These are phyloP conservation scores for Caenorhabditis becei DNA, from an alignment of 2,888 invertebrate genomes.

Conservation along the genomic window DNA sequence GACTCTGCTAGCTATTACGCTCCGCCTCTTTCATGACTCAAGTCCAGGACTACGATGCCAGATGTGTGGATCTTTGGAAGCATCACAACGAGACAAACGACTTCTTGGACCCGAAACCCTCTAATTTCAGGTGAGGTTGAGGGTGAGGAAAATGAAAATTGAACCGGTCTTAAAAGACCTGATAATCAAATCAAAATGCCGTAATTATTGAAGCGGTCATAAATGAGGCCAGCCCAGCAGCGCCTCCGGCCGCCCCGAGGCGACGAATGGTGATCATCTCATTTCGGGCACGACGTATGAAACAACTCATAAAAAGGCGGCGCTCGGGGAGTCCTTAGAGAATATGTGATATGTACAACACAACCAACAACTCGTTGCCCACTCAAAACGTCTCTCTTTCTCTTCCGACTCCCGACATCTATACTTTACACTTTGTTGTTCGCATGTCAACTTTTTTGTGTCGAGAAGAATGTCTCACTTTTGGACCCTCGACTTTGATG, in stretches of 20 bases:
- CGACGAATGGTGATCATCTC: constrained; percentile 32
- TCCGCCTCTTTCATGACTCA: constrained; percentile 33
- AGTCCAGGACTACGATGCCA: not conserved
- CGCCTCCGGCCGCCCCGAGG: not conserved
- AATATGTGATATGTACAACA: constrained; percentile 30
- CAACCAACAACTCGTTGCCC: constrained; percentile 4
- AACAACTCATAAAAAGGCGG: constrained; percentile 24
- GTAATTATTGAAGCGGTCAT: constrained; percentile 57
- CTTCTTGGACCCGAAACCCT: not conserved
- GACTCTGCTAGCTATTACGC: constrained; percentile 8
- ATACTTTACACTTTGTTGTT: constrained; percentile 52
- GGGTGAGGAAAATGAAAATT: constrained; percentile 11
- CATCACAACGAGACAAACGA: not conserved
- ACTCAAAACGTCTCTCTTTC: constrained; percentile 9
- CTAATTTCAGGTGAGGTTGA: constrained; percentile 5
- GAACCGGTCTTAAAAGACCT: constrained; percentile 51
- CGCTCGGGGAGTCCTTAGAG: constrained; percentile 13
- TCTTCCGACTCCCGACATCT: constrained; percentile 13
- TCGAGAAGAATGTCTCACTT: constrained; percentile 7
- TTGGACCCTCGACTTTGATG: not conserved
- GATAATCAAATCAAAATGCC: constrained; percentile 61
- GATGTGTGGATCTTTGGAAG: not conserved
- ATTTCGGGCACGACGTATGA: not conserved
- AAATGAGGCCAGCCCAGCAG: constrained; percentile 19
- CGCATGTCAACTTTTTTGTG: constrained; percentile 38